These are phyloP conservation scores for Fukomys damarensis DNA, from an alignment of 2,113 vertebrate species.

Conservation along the genomic window DNA sequence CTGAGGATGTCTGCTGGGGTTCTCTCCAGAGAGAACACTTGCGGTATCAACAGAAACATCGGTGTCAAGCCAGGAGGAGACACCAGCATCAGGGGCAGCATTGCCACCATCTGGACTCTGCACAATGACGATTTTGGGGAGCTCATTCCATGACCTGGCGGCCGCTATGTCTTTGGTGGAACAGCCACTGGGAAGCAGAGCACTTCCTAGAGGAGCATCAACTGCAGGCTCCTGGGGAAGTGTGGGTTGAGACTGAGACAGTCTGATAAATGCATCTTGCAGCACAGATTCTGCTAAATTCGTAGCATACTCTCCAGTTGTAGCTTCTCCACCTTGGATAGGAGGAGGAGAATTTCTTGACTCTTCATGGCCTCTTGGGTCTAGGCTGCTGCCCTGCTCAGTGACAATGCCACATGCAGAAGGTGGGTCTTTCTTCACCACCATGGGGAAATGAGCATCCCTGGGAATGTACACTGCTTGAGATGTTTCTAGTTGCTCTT, in stretches of 20 bases:
- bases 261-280: slow-evolving; percentile 95
- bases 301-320: slow-evolving; percentile 93
- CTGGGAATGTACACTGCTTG: neutral
- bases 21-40: slow-evolving; percentile 75
- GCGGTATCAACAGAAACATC: slow-evolving; percentile 75
- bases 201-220: slow-evolving; percentile 84
- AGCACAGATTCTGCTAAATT: slow-evolving; percentile 96
- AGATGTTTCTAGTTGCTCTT: slow-evolving; percentile 56
- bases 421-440: slow-evolving; percentile 69
- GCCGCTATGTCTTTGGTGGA: slow-evolving; percentile 79
- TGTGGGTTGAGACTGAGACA: slow-evolving; percentile 92
- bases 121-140: slow-evolving; percentile 97
- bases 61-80: slow-evolving; percentile 81
- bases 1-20: slow-evolving; percentile 78
- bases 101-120: slow-evolving; percentile 96
- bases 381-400: slow-evolving; percentile 64
- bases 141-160: slow-evolving; percentile 91
- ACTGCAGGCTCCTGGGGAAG: slow-evolving; percentile 89
- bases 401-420: neutral
- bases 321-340: slow-evolving; percentile 75
- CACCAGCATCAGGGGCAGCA: slow-evolving; percentile 84
- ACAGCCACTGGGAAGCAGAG: slow-evolving; percentile 69
- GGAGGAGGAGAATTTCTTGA: slow-evolving; percentile 2
- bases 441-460: slow-evolving; percentile 64
- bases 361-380: neutral